Conservation (phyloP, 2,888 invertebrate species). For the Drosophila monieri region DNA sequence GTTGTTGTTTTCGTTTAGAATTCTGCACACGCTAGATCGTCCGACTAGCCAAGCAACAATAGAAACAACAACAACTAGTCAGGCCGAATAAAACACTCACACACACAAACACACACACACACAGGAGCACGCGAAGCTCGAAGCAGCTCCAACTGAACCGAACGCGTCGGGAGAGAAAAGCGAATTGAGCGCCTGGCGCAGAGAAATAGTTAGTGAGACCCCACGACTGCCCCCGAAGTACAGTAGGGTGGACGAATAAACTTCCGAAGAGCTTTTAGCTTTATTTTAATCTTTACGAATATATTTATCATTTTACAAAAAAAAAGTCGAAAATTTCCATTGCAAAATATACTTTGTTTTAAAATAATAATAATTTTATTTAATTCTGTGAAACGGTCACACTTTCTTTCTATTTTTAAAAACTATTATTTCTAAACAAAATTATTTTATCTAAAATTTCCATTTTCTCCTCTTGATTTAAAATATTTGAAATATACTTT, state of each 20-base stretch:
- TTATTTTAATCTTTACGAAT: neutral
- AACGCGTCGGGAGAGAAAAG: constrained; percentile 49
- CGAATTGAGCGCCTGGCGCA: constrained; percentile 51
- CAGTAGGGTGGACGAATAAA: neutral
- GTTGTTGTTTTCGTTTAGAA: constrained; percentile 43
- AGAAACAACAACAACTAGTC: constrained; percentile 39
- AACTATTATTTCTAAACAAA: no score
- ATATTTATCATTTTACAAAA: neutral
- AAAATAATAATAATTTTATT: neutral
- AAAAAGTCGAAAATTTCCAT: neutral
- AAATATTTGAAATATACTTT: neutral
- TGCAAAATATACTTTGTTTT: neutral
- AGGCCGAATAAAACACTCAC: constrained; percentile 20
- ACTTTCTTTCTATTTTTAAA: no score
- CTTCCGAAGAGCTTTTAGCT: neutral
- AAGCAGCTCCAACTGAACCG: constrained; percentile 17
- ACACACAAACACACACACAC: constrained; percentile 24
- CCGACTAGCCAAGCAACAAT: constrained; percentile 51
- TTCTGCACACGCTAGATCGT: constrained; percentile 67
- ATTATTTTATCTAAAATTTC: neutral
- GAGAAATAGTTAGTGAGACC: constrained; percentile 36
- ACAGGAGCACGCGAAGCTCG: constrained; percentile 3
- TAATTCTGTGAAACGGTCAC: no score
- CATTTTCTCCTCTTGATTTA: neutral
- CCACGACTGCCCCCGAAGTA: neutral